These are phyloP conservation scores for Lasioglossum zephyrum DNA, from an alignment of 2,888 invertebrate species.

Conservation along the genomic window DNA sequence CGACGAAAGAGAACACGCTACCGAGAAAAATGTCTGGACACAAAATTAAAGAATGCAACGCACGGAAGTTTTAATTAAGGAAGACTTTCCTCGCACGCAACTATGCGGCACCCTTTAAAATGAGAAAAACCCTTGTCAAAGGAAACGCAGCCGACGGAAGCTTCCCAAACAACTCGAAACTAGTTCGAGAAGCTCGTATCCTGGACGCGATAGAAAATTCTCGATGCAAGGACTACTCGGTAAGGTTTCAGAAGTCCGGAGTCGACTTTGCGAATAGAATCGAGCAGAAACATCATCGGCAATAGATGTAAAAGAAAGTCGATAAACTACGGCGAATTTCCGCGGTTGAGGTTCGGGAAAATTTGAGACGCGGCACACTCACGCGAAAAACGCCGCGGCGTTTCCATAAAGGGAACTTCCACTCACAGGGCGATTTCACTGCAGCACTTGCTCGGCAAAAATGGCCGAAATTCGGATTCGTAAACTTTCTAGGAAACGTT, in stretches of 20 bases:
- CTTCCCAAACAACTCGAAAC: not conserved
- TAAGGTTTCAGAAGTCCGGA: not conserved
- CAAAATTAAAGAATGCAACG: not conserved
- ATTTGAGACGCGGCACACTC: slow-evolving; percentile 14
- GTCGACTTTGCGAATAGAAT: slow-evolving; percentile 3
- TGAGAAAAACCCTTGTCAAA: slow-evolving; percentile 9
- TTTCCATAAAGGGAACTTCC: slow-evolving; percentile 11
- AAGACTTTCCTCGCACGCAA: not conserved
- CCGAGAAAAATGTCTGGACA: not conserved
- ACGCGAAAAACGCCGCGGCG: not conserved
- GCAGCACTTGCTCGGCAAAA: not conserved
- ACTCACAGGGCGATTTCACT: not conserved
- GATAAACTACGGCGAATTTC: slow-evolving; percentile 12
- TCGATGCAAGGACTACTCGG: not conserved
- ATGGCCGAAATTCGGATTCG: not conserved
- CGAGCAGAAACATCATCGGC: slow-evolving; percentile 14
- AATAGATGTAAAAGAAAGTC: slow-evolving; percentile 15
- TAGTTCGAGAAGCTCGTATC: not conserved
- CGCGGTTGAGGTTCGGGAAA: not conserved
- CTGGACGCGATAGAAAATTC: not conserved
- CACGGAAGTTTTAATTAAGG: not conserved
- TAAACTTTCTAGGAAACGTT: not conserved
- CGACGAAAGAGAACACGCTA: not conserved
- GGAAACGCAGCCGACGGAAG: not conserved
- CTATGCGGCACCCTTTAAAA: not conserved